These are phyloP conservation scores for Lithophane leautieri DNA, from an alignment of 2,888 invertebrate genomes.

Conservation along the genomic window DNA sequence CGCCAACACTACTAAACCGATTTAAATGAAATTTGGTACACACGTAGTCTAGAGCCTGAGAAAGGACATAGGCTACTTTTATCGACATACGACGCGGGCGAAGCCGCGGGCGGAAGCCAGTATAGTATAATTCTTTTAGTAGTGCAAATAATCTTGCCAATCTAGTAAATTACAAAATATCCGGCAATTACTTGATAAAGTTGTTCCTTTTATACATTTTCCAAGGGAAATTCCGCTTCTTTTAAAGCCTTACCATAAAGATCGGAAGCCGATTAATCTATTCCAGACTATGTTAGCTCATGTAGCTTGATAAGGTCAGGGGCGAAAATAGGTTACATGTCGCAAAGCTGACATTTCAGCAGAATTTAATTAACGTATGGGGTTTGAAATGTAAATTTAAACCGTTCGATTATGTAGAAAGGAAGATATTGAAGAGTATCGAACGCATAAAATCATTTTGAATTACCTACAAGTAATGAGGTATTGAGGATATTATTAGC, in stretches of 20 bases:
- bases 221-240: background rate
- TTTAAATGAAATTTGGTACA: no score
- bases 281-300: constrained; percentile 7
- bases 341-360: constrained; percentile 1
- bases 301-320: constrained; percentile 21
- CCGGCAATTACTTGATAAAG: constrained; percentile 3
- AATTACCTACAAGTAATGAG: background rate
- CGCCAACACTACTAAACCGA: no score
- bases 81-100: no score
- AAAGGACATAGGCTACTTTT: no score
- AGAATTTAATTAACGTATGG: background rate
- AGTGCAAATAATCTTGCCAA: constrained; percentile 6
- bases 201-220: background rate
- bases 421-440: background rate
- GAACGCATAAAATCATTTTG: background rate
- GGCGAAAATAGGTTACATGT: constrained; percentile 11
- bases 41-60: no score
- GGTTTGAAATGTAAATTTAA: constrained; percentile 3
- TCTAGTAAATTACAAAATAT: constrained; percentile 15
- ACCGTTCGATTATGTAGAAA: background rate
- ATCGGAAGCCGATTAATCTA: constrained; percentile 34
- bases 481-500: no score
- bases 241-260: constrained; percentile 22
- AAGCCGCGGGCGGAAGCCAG: no score
- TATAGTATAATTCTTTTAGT: constrained; percentile 13